Evolutionary conservation across 2,888 invertebrate genomes (phyloP).

Genomic region (Cheilosia vulpina): DNA sequence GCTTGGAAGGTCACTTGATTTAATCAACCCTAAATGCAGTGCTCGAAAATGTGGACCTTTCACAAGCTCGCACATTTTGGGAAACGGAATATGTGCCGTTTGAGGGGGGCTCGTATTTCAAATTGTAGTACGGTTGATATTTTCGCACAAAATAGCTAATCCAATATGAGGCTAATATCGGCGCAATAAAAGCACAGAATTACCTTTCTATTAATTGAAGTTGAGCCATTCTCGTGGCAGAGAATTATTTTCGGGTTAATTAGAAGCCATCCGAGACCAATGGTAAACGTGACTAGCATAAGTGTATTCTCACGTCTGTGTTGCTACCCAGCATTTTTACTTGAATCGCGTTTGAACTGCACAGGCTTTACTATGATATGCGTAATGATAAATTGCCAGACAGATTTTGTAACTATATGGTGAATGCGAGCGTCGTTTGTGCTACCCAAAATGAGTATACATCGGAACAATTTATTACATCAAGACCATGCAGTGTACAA

Average conservation of each 20-base stretch:
- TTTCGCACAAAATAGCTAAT: constrained; percentile 7
- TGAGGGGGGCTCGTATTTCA: no score
- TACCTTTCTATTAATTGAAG: constrained; percentile 44
- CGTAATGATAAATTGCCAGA: constrained; percentile 17
- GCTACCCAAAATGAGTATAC: neutral
- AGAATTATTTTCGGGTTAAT: constrained; percentile 55
- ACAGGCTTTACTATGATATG: neutral
- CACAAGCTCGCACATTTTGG: no score
- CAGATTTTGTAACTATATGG: neutral
- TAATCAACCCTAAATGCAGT: no score
- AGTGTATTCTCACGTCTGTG: constrained; percentile 10
- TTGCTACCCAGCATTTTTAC: neutral
- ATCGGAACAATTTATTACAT: neutral
- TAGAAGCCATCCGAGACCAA: constrained; percentile 56
- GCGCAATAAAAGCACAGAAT: constrained; percentile 18
- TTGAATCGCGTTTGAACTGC: neutral
- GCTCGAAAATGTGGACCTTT: no score
- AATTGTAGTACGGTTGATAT: neutral
- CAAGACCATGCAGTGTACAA: neutral
- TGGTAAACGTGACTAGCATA: constrained; percentile 57
- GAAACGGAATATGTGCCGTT: no score
- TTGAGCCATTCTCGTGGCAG: constrained; percentile 37
- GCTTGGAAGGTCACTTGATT: no score
- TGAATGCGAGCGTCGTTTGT: neutral
- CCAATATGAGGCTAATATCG: neutral